Evolutionary conservation across 2,888 invertebrate species (phyloP).

Genomic region (Mythimna pallens): DNA sequence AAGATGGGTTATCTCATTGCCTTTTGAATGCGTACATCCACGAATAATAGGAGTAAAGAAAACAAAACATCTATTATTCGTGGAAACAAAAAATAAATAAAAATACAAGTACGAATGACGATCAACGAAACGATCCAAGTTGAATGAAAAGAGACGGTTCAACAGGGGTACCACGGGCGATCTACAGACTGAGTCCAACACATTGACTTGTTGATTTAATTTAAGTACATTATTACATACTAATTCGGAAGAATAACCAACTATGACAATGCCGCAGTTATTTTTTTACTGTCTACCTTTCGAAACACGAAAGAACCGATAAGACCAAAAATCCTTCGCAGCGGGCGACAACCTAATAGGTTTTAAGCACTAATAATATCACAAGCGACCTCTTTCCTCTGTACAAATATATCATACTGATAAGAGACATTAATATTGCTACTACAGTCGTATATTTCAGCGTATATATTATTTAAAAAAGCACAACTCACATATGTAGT

Average conservation of each 20-base stretch:
- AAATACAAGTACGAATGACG: neutral
- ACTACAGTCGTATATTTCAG: slow-evolving; percentile 10
- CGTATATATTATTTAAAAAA: slow-evolving; percentile 15
- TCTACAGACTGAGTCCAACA: neutral
- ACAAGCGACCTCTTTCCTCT: slow-evolving; percentile 58
- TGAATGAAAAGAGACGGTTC: neutral
- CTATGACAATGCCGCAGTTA: neutral
- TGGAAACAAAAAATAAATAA: neutral
- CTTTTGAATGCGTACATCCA: neutral
- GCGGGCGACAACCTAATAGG: slow-evolving; percentile 18
- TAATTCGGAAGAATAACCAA: neutral
- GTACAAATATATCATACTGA: slow-evolving; percentile 45
- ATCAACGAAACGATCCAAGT: neutral
- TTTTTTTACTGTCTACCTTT: neutral
- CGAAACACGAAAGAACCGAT: neutral
- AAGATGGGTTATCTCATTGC: neutral
- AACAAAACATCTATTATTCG: neutral
- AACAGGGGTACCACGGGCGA: neutral
- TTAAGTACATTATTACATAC: neutral
- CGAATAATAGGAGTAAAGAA: neutral
- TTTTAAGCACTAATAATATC: slow-evolving; percentile 49
- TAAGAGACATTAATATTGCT: slow-evolving; percentile 33
- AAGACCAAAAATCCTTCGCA: slow-evolving; percentile 12
- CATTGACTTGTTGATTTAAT: neutral
- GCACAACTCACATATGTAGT: neutral